Percentiles rank a stretch among this genome's conserved stretches.
These are phyloP conservation scores for Gallinago jamesoni DNA, from an alignment of 2,113 vertebrate species.

Conservation along the genomic window DNA sequence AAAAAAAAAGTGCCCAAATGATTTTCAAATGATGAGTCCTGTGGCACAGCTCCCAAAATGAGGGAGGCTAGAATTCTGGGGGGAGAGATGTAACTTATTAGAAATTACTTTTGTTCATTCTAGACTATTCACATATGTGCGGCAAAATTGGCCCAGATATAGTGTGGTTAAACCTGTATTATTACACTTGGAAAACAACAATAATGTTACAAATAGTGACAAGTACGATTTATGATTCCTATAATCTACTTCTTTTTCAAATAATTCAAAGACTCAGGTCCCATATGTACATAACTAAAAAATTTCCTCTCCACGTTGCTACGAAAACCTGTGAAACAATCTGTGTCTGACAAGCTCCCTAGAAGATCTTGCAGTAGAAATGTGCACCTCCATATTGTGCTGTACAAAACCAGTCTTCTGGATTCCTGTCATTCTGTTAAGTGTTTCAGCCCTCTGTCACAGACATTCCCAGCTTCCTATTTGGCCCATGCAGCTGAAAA, in stretches of 20 bases:
- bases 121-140: not conserved
- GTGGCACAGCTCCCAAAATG: not conserved
- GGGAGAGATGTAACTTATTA: not conserved
- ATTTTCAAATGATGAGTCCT: not conserved
- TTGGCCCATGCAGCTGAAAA: not conserved
- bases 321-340: not conserved
- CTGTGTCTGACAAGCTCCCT: not conserved
- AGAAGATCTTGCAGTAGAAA: not conserved
- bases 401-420: not conserved
- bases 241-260: not conserved
- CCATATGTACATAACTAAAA: not conserved
- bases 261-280: not conserved
- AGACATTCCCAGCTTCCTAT: not conserved
- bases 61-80: not conserved
- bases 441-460: not conserved
- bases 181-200: not conserved
- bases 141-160: not conserved
- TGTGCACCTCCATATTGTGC: rapidly evolving
- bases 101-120: not conserved
- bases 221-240: not conserved
- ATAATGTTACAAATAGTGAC: not conserved
- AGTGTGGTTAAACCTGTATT: not conserved
- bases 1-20: not conserved
- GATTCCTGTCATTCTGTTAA: not conserved
- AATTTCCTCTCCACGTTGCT: not conserved